Conservation (phyloP, 1,140 invertebrate genomes). For the Philopotamus ludificatus region DNA sequence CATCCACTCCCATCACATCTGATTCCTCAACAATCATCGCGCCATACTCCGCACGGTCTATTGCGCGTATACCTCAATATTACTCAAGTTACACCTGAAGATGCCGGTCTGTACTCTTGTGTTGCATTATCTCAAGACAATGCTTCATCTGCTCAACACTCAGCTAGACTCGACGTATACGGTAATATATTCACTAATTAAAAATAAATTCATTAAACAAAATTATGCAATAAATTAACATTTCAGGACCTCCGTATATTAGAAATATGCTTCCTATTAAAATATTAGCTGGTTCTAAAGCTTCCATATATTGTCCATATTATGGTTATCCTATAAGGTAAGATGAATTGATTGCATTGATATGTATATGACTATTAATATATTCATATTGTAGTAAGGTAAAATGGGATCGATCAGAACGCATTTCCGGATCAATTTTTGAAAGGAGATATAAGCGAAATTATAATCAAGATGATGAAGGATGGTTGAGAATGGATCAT, state of each 20-base stretch:
- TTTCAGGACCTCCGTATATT: slow-evolving; percentile 77
- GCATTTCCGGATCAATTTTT: slow-evolving; percentile 7
- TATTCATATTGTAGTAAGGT: slow-evolving; percentile 33
- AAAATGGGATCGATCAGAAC: slow-evolving; percentile 33
- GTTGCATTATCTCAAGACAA: slow-evolving; percentile 22
- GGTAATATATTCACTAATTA: slow-evolving; percentile 10
- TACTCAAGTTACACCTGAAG: slow-evolving; percentile 21
- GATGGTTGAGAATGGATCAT: slow-evolving; percentile 68
- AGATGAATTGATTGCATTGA: neutral
- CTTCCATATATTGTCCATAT: slow-evolving; percentile 81
- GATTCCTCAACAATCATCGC: neutral
- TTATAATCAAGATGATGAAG: slow-evolving; percentile 48
- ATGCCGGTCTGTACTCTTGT: slow-evolving; percentile 35
- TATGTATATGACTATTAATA: neutral
- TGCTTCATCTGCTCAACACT: slow-evolving; percentile 12
- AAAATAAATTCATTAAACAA: neutral
- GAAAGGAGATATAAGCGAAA: slow-evolving; percentile 32
- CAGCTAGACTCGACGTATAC: slow-evolving; percentile 36
- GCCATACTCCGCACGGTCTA: neutral
- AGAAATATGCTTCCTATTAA: slow-evolving; percentile 77
- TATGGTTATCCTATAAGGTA: slow-evolving; percentile 80
- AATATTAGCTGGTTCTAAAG: slow-evolving; percentile 74
- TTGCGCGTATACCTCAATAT: slow-evolving; percentile 23
- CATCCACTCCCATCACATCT: slow-evolving; percentile 15
- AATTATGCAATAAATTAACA: neutral